Evolutionary conservation across 2,113 vertebrate genomes (phyloP).

Genomic region (Bujurquina vittata): DNA sequence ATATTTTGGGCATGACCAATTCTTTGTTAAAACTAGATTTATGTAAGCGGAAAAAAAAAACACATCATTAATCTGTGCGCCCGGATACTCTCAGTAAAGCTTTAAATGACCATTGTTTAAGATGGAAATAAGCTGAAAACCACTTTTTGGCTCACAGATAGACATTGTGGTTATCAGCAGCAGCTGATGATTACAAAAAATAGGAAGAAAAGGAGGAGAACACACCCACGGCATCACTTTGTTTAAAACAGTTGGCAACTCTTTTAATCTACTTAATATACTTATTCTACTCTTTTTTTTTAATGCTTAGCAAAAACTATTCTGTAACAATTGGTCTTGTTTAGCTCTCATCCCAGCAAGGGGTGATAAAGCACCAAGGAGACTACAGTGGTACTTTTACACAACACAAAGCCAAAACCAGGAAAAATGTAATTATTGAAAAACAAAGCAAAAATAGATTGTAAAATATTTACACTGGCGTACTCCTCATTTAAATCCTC

Average conservation of each 20-base stretch:
- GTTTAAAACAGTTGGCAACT: too few species aligned
- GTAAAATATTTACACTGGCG: not conserved
- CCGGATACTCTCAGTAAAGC: not conserved
- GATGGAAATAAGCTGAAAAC: not conserved
- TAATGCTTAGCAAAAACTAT: not conserved
- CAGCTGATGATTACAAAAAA: not conserved
- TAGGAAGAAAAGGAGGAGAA: not conserved
- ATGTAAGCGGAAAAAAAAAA: conserved; percentile 3
- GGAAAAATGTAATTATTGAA: not conserved
- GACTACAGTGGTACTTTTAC: not conserved
- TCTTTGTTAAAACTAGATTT: not conserved
- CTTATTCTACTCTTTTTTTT: too few species aligned
- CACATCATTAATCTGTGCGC: not conserved
- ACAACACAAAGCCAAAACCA: not conserved
- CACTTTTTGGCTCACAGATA: not conserved
- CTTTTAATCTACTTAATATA: not conserved
- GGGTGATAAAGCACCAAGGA: not conserved
- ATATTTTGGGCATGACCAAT: not conserved
- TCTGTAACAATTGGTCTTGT: not conserved
- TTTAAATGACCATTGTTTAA: not conserved
- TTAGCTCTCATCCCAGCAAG: not conserved
- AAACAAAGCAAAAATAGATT: not conserved
- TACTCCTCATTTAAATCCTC: not conserved
- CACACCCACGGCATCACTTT: too few species aligned
- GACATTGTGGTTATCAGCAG: not conserved